Base-by-base conservation (phyloP, 2,888 invertebrate species). In the Cheilosia urbana region DNA sequence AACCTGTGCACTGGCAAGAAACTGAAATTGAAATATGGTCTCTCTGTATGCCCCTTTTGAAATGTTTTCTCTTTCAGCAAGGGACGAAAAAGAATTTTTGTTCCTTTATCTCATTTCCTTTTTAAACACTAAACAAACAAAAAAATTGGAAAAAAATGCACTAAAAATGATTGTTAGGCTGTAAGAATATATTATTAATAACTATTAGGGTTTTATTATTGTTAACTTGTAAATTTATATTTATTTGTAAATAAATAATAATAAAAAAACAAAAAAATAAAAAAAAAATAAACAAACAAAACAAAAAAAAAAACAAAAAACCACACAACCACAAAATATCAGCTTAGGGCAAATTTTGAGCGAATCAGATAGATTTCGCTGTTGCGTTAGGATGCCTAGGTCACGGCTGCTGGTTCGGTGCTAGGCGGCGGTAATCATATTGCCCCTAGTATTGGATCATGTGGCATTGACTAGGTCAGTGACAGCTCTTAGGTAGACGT, bases 221-320 rank as follows among this genome's bases (percentile, higher is more conserved):
- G 82, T 82, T 83, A 83, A 83, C 69, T 87, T 87, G 72, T 87
- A 87, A 82, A 80, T 82, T 91, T 91, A 91, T 91, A 90, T 92
- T 91, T 92, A 89, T 89, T 90, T 92, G 91, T 91, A 92, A 91
- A 91, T 91, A 92, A 91, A 90, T 90, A 87, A 89, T 90, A 91
- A 90, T 88, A 90, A 91, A 90, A 88, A 87, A 76, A 87, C 90
- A 90, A 89, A 88, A 88, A 89, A 89, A 89, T 88, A 88, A 88
- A 90, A 91, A 90, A 91, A 90, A 89, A 88, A 27, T 27, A 27
- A 27, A 71, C 73, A 87, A 80, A 88, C 87, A 88, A 87, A 76
- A 87, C 75, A 83, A 87, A 73, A 79, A 83, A 27, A 73, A 85
- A 85, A 72, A 84, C 79, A 83, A 87, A 89, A 88, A 88, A 89